Percentiles rank a stretch among this genome's conserved stretches.
Evolutionary conservation across 2,113 vertebrate species (phyloP).

Genomic region (Cyprinodon tularosa): DNA sequence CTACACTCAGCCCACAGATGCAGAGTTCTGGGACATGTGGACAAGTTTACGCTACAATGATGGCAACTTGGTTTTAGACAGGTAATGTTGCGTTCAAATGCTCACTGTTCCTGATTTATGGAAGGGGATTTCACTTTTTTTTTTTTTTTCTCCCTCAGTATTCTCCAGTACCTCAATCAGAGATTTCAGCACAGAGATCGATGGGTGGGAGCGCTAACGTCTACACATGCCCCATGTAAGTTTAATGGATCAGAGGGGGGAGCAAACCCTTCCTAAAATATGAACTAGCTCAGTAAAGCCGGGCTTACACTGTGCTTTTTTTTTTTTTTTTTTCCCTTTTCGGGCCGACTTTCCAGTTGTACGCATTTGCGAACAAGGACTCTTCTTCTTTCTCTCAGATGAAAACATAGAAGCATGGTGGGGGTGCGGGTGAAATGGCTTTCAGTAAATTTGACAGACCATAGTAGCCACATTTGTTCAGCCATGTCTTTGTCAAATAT

Average conservation of each 20-base stretch:
- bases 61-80: conserved; percentile 91
- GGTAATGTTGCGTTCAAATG: conserved; percentile 70
- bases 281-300: too few species aligned
- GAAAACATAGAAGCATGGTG: too few species aligned
- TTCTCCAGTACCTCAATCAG: conserved; percentile 95
- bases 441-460: too few species aligned
- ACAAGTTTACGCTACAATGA: conserved; percentile 88
- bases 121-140: background rate
- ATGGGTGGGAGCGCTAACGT: conserved; percentile 89
- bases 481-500: too few species aligned
- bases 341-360: too few species aligned
- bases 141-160: conserved; percentile 67
- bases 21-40: conserved; percentile 97
- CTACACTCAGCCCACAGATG: conserved; percentile 89
- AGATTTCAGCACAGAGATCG: conserved; percentile 88
- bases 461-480: too few species aligned
- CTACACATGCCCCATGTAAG: conserved; percentile 89
- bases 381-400: too few species aligned
- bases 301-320: too few species aligned
- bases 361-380: too few species aligned
- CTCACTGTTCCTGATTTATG: background rate
- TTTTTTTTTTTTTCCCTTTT: too few species aligned
- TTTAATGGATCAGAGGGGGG: conserved; percentile 39
- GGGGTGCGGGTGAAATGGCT: too few species aligned
- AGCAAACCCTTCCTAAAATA: conserved; percentile 15